Conservation (phyloP, 92 coral and sea anemone genomes). For the Phenganax subtilis region DNA sequence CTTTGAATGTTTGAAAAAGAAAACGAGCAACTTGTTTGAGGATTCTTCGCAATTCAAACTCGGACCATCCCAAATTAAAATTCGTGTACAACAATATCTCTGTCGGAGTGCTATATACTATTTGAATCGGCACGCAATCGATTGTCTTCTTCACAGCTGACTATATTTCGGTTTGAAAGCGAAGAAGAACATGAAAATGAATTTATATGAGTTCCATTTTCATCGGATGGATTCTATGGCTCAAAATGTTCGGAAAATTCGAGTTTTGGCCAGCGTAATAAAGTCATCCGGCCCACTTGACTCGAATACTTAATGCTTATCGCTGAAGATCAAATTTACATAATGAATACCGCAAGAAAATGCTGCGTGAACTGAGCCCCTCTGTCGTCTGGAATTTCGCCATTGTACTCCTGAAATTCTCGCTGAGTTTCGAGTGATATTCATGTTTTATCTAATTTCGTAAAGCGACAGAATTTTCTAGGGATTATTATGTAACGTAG, state of each 20-base stretch:
- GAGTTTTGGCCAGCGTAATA: not conserved
- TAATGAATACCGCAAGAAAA: conserved; percentile 32
- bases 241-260: not conserved
- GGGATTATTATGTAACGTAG: not conserved
- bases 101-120: conserved; percentile 7
- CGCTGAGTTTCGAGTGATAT: not conserved
- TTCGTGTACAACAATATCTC: conserved; percentile 30
- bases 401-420: conserved; percentile 5
- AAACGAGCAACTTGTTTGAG: not conserved
- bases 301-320: not conserved
- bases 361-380: conserved; percentile 7
- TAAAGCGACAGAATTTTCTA: not conserved
- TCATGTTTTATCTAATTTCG: not conserved
- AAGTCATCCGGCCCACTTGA: conserved; percentile 15
- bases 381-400: conserved; percentile 25
- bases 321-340: conserved; percentile 34
- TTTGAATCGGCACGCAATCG: conserved; percentile 20
- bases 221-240: not conserved
- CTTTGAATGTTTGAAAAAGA: not conserved
- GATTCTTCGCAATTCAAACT: conserved; percentile 16
- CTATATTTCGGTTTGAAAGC: conserved; percentile 2
- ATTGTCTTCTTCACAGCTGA: conserved; percentile 6
- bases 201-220: not conserved
- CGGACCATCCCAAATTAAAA: conserved; percentile 45
- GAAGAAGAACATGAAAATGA: not conserved